These are phyloP conservation scores for Boulengeromyrus knoepffleri DNA, from an alignment of 2,113 vertebrate species.

Conservation along the genomic window DNA sequence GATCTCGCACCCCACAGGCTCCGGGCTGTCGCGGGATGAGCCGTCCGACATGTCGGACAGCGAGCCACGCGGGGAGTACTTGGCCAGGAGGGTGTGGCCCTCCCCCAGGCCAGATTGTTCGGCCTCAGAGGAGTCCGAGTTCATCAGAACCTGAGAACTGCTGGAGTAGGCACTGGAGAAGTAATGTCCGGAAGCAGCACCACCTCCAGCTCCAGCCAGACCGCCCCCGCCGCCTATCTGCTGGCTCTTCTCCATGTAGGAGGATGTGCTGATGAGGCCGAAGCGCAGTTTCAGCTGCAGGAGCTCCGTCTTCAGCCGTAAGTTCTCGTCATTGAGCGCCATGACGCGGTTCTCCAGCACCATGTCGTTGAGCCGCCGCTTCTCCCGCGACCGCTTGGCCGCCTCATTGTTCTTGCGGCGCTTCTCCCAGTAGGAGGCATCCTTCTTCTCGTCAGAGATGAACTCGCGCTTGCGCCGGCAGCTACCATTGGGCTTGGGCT, in stretches of 20 bases:
- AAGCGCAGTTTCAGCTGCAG: slow-evolving; percentile 72
- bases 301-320: slow-evolving; percentile 66
- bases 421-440: slow-evolving; percentile 74
- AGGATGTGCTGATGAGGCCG: slow-evolving; percentile 65
- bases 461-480: slow-evolving; percentile 71
- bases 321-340: slow-evolving; percentile 71
- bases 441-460: slow-evolving; percentile 74
- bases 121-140: slow-evolving; percentile 70
- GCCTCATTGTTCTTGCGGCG: slow-evolving; percentile 75
- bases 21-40: slow-evolving; percentile 68
- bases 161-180: slow-evolving; percentile 60
- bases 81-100: slow-evolving; percentile 48
- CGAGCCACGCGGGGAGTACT: slow-evolving; percentile 64
- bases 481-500: slow-evolving; percentile 50
- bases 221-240: slow-evolving; percentile 45
- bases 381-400: slow-evolving; percentile 71
- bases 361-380: slow-evolving; percentile 71
- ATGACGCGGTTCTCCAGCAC: slow-evolving; percentile 70
- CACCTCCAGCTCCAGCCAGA: slow-evolving; percentile 17
- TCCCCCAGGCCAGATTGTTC: slow-evolving; percentile 59
- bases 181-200: slow-evolving; percentile 44
- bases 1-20: slow-evolving; percentile 53
- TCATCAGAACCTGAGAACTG: slow-evolving; percentile 62
- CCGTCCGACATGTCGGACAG: slow-evolving; percentile 70
- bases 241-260: slow-evolving; percentile 68